A percentile compares a stretch with the other conserved stretches of the same genome.
phyloP scores from a whole-genome alignment of 2,113 vertebrate genomes.

The Neolamprologus brichardi region DNA sequence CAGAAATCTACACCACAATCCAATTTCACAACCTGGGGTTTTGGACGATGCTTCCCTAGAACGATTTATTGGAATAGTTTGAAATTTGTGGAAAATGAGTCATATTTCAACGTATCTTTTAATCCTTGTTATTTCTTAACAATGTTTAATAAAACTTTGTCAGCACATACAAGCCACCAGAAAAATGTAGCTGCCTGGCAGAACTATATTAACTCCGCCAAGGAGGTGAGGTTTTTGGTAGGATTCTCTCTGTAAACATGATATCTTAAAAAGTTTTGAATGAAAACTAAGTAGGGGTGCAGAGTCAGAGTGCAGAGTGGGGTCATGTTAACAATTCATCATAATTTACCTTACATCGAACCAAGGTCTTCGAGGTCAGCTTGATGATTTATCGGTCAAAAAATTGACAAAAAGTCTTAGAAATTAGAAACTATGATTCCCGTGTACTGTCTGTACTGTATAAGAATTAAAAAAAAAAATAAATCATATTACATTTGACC shows the following conservation, averaged over 20 bases:
- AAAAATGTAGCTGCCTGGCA: neutral
- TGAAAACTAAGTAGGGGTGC: neutral
- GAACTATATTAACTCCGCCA: neutral
- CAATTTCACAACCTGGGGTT: constrained; percentile 6
- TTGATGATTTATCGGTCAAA: neutral
- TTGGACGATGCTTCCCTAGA: constrained; percentile 1
- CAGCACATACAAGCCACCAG: neutral
- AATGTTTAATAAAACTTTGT: neutral
- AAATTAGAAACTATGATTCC: neutral
- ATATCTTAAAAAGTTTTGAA: neutral
- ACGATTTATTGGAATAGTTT: neutral
- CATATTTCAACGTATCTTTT: neutral
- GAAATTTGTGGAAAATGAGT: neutral
- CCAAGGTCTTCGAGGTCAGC: neutral
- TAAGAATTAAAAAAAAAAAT: neutral
- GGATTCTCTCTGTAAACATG: neutral
- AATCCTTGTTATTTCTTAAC: neutral
- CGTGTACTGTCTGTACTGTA: neutral
- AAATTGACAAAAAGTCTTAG: neutral
- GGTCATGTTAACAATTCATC: neutral
- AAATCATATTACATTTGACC: neutral
- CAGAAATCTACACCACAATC: constrained; percentile 45
- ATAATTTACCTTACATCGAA: neutral
- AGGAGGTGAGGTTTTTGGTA: neutral
- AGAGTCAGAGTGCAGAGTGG: neutral